A percentile compares a stretch with the other conserved stretches of the same genome.
phyloP scores from a whole-genome alignment of 2,113 vertebrate species.

The Onychorhynchus coronatus region DNA sequence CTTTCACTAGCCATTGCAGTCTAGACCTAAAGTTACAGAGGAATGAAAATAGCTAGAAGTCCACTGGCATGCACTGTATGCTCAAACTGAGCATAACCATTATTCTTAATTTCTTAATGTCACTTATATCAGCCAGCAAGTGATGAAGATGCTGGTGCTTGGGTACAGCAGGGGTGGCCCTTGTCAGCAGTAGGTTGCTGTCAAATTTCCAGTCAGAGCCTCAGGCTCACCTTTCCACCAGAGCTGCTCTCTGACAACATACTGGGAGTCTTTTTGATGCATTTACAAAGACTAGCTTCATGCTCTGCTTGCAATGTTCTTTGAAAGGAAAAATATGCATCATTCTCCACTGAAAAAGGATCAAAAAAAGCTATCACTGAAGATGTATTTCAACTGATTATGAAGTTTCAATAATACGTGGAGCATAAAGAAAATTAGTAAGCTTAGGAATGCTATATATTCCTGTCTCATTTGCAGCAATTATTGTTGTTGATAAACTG shows the following conservation, averaged over 20 bases:
- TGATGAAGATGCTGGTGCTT: neutral
- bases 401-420: neutral
- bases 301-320: neutral
- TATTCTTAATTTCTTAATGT: neutral
- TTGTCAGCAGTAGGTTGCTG: neutral
- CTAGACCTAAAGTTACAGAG: neutral
- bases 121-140: neutral
- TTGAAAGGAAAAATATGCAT: neutral
- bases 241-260: accelerated
- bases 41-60: neutral
- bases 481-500: neutral
- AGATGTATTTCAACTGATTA: neutral
- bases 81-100: neutral
- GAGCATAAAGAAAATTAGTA: neutral
- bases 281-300: neutral
- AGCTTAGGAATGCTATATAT: neutral
- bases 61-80: neutral
- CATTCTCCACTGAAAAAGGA: neutral
- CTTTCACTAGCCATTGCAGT: neutral
- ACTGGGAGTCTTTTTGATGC: neutral
- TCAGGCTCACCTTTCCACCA: neutral
- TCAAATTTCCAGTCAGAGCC: accelerated
- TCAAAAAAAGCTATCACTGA: neutral
- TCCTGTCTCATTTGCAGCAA: neutral
- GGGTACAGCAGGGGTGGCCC: neutral